Percentiles rank a stretch among this genome's conserved stretches.
phyloP scores from a whole-genome alignment of 2,797 vertebrate species.

The Chaetodon trifasciatus region DNA sequence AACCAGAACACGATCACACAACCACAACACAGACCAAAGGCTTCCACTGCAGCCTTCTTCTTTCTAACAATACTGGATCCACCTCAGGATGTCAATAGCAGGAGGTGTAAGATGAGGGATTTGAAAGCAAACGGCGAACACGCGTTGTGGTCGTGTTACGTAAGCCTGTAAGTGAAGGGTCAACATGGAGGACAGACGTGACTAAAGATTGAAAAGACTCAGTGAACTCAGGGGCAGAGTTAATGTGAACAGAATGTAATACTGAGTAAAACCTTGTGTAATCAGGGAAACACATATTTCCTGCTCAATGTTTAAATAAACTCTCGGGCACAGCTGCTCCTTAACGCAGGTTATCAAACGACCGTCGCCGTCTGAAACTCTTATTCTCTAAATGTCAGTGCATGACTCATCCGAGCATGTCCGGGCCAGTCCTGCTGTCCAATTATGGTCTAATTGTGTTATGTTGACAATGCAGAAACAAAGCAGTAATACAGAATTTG shows the following conservation, averaged over 20 bases:
- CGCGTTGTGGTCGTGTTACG: neutral
- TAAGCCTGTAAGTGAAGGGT: conserved; percentile 10
- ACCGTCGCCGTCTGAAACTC: neutral
- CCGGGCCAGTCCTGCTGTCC: neutral
- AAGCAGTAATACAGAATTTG: neutral
- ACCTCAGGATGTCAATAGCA: neutral
- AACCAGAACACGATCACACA: neutral
- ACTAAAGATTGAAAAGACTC: neutral
- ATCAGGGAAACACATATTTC: neutral
- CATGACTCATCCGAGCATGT: neutral
- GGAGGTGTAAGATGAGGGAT: neutral
- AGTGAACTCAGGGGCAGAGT: neutral
- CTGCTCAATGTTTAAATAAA: neutral
- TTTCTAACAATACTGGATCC: neutral
- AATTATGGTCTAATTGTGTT: neutral
- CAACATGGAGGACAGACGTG: neutral
- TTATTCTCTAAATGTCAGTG: neutral
- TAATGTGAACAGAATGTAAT: neutral
- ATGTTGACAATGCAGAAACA: conserved; percentile 10
- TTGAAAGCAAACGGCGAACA: neutral
- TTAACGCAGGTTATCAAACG: neutral
- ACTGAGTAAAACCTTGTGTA: too few species aligned
- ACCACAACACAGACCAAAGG: too few species aligned
- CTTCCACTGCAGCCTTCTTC: conserved; percentile 2
- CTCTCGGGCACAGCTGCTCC: too few species aligned